Conservation (phyloP, 2,888 invertebrate genomes). For the Chrysomela aeneicollis region DNA sequence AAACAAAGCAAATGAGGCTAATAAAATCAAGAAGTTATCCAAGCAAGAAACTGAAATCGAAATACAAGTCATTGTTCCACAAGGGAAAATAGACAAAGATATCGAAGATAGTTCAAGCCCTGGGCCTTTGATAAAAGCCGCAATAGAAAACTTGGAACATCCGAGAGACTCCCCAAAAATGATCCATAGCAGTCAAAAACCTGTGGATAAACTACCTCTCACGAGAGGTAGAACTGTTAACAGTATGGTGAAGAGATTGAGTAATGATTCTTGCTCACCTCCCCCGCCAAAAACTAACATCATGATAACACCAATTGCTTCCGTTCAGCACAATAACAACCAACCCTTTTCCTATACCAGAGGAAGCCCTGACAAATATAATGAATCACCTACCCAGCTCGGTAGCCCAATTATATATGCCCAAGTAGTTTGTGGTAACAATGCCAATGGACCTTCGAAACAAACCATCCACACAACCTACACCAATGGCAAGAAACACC, state of each 20-base stretch:
- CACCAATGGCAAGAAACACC: constrained; percentile 60
- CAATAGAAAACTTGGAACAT: constrained; percentile 64
- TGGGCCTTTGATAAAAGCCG: constrained; percentile 62
- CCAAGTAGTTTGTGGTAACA: constrained; percentile 70
- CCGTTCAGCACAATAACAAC: constrained; percentile 74
- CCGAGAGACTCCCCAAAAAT: constrained; percentile 61
- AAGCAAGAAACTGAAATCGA: constrained; percentile 45
- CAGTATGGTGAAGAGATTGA: constrained; percentile 78
- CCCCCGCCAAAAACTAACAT: constrained; percentile 67
- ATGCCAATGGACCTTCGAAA: constrained; percentile 54
- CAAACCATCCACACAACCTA: constrained; percentile 66
- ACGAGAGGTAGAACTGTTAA: constrained; percentile 79
- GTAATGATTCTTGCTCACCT: constrained; percentile 73
- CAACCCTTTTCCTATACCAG: constrained; percentile 84
- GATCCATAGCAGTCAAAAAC: constrained; percentile 78
- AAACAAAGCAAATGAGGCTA: constrained; percentile 42
- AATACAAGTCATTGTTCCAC: constrained; percentile 13
- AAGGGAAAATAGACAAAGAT: constrained; percentile 45
- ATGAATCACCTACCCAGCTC: constrained; percentile 54
- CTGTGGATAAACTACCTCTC: constrained; percentile 72
- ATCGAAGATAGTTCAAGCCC: constrained; percentile 23
- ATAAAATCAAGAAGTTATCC: constrained; percentile 29
- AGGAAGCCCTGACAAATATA: constrained; percentile 61
- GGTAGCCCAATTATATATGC: constrained; percentile 75
- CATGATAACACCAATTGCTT: constrained; percentile 68